Evolutionary conservation across 2,888 invertebrate genomes (phyloP), one percentile per base, ranked within the genome.

Genomic region (Cremastinae sp.): DNA sequence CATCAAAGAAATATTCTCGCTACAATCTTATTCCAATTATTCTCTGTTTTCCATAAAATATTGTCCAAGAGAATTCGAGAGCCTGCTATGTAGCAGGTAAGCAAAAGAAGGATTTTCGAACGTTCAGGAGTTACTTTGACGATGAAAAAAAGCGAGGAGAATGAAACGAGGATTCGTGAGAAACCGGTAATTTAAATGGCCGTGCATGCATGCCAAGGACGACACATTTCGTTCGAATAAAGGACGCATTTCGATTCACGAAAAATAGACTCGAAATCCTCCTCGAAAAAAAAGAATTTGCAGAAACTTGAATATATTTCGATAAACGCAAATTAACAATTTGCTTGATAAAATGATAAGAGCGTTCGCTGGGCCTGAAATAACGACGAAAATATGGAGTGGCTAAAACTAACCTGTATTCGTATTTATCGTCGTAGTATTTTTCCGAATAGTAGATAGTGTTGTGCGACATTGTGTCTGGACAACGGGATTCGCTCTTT

Each of bases 361-460:
- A n/a, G n/a, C n/a, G n/a, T n/a, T n/a, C n/a, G n/a, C n/a, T n/a
- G n/a, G 12, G 0, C 7, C 3, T 18, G 8, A 28, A 0, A 10
- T 8, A 2, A 36, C n/a, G 8, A 12, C 10, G 18, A 49, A 20
- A 53, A 41, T 10, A 12, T 41, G 14, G 28, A 14, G 34, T 45
- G 1, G 51, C 12, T 4, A 70, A 71, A 22, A 89, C 90, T 90
- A 92, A 97, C 97, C 98, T 95, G 92, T 98, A 98, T 90, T 98
- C 98, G 87, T 94, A 96, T 82, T 95, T 93, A 76, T 97, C 97
- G 86, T 98, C 98, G 85, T 93, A 95, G 90, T 98, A 98, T 92
- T 97, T 98, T 81, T 96, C 96, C 0, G 97, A 98, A 90, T 98
- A 98, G 88, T 95, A 97, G 84, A 98, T 97, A 49, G 47, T 45